Conservation (phyloP, 2,888 invertebrate species). For the Bursaphelenchus okinawaensis region DNA sequence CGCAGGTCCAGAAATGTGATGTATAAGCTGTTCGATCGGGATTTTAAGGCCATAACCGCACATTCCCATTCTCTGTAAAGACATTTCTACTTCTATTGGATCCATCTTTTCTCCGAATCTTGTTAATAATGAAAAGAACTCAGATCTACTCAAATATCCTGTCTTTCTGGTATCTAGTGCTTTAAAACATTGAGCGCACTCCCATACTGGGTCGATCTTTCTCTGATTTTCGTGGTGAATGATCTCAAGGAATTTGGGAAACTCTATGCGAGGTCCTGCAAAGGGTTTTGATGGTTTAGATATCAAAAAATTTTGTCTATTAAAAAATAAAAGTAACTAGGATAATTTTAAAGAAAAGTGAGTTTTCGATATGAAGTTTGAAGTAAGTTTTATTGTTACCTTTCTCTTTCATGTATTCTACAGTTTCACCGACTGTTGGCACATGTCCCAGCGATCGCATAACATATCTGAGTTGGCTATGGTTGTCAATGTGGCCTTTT, state of each 20-base stretch:
- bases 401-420: constrained; percentile 22
- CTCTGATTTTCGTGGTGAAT: constrained; percentile 9
- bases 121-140: constrained; percentile 13
- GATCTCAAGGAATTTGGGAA: constrained; percentile 17
- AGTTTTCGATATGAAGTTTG: not conserved
- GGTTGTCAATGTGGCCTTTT: constrained; percentile 19
- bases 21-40: constrained; percentile 9
- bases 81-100: constrained; percentile 13
- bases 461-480: constrained; percentile 25
- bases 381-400: constrained; percentile 8
- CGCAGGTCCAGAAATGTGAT: constrained; percentile 11
- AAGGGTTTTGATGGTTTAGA: not conserved
- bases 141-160: constrained; percentile 12
- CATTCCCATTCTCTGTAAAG: constrained; percentile 16
- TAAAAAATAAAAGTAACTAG: no score
- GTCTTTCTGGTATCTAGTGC: constrained; percentile 7
- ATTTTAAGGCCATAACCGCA: constrained; percentile 8
- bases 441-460: constrained; percentile 27
- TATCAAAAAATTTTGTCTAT: no score
- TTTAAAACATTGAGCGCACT: constrained; percentile 12
- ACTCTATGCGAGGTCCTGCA: constrained; percentile 14
- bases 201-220: constrained; percentile 8
- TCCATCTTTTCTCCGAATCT: constrained; percentile 20
- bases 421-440: constrained; percentile 31
- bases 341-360: not conserved